phyloP scores from a whole-genome alignment of 2,113 vertebrate species.

The Erythrocercus mccallii region DNA sequence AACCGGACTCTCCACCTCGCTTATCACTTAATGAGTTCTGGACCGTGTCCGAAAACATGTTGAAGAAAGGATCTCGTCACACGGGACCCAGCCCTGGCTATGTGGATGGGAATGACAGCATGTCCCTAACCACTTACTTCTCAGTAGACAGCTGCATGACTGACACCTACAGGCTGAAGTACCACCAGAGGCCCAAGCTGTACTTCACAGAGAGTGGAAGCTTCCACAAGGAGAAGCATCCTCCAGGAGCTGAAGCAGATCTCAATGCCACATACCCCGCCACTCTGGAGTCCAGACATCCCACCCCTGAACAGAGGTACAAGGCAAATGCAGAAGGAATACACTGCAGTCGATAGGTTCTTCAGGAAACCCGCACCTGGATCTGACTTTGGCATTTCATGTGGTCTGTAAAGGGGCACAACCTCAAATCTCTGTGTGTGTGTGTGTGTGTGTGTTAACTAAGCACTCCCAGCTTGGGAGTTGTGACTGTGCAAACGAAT shows the following conservation, averaged over 20 bases:
- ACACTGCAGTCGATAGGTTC: constrained; percentile 53
- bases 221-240: constrained; percentile 68
- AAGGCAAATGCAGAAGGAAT: constrained; percentile 74
- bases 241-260: constrained; percentile 72
- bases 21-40: constrained; percentile 33
- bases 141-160: constrained; percentile 97
- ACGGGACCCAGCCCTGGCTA: not conserved
- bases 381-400: not conserved
- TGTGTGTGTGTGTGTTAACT: not conserved
- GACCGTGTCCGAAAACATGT: not conserved
- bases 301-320: constrained; percentile 59
- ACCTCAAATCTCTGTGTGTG: not conserved
- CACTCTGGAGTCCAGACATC: constrained; percentile 50
- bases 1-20: not conserved
- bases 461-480: no score
- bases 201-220: constrained; percentile 68
- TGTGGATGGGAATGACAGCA: constrained; percentile 40
- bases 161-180: constrained; percentile 92
- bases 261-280: constrained; percentile 60
- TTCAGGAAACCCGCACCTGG: not conserved
- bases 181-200: constrained; percentile 85
- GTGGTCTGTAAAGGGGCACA: not conserved
- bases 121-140: constrained; percentile 90
- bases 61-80: constrained; percentile 22
- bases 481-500: not conserved